Evolutionary conservation across 2,797 vertebrate genomes (phyloP).

Genomic region (Arnoldichthys spilopterus): DNA sequence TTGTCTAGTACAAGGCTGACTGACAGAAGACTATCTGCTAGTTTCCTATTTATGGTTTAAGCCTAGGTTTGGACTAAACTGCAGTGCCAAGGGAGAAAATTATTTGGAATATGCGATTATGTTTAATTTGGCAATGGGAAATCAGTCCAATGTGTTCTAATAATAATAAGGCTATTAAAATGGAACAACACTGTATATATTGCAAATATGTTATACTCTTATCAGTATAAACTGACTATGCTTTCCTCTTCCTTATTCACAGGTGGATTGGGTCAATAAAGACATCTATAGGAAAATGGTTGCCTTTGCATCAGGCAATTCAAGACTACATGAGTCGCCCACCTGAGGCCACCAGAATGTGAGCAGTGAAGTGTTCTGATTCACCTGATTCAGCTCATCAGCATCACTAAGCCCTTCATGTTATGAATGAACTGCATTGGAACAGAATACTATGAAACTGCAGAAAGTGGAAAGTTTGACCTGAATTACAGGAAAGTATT

Average conservation of each 20-base stretch:
- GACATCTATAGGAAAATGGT: conserved; percentile 88
- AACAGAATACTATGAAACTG: not conserved
- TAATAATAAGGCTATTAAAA: no score
- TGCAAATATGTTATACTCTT: not conserved
- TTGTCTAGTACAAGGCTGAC: not conserved
- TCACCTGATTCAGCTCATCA: not conserved
- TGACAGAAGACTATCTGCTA: not conserved
- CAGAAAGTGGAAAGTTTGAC: not conserved
- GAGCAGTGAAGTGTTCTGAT: conserved; percentile 50
- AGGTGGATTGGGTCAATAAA: conserved; percentile 89
- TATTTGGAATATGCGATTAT: not conserved
- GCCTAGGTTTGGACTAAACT: not conserved
- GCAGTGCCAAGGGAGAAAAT: not conserved
- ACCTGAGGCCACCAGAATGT: conserved; percentile 88
- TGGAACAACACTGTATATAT: no score
- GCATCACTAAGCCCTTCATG: not conserved
- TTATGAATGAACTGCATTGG: not conserved
- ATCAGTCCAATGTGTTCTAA: not conserved
- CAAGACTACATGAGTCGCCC: conserved; percentile 85
- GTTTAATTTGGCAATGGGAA: not conserved
- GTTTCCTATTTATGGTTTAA: not conserved
- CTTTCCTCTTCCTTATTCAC: conserved; percentile 37
- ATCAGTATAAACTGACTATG: not conserved
- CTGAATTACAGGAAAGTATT: not conserved
- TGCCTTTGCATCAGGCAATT: conserved; percentile 86